These are phyloP conservation scores for Pipa parva DNA, from an alignment of 2,113 vertebrate genomes.

Conservation along the genomic window DNA sequence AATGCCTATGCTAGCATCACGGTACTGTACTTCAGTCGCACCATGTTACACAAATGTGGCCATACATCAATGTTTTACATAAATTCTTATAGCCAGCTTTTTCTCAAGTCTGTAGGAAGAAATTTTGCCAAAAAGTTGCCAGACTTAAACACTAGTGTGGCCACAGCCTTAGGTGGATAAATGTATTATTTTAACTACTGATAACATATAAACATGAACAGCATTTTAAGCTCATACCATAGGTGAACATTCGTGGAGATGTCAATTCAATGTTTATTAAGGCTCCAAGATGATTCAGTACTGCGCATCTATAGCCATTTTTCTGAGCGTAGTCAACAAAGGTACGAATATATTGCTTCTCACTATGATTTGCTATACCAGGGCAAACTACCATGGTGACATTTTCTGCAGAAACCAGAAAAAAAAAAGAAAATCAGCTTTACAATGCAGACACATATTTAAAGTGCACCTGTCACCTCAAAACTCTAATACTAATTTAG, in stretches of 20 bases:
- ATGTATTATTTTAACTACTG: background rate
- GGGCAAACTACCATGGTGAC: constrained; percentile 98
- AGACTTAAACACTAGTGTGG: background rate
- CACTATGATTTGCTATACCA: constrained; percentile 96
- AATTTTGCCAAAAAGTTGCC: too few relatives aligned
- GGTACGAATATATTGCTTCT: constrained; percentile 97
- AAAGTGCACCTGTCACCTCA: too few relatives aligned
- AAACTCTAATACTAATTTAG: too few relatives aligned
- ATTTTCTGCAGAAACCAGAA: constrained; percentile 67
- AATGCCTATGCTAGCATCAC: too few relatives aligned
- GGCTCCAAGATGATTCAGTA: constrained; percentile 93
- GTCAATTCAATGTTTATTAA: constrained; percentile 94
- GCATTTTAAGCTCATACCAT: constrained; percentile 64
- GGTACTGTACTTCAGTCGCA: too few relatives aligned
- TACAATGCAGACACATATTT: too few relatives aligned
- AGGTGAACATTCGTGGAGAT: constrained; percentile 97
- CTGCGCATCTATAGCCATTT: constrained; percentile 91
- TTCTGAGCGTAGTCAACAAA: constrained; percentile 94
- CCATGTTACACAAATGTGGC: too few relatives aligned
- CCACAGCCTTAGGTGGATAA: background rate
- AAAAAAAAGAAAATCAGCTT: too few relatives aligned
- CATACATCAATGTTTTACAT: too few relatives aligned
- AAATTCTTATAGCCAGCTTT: too few relatives aligned
- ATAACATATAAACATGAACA: background rate
- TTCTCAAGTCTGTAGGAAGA: too few relatives aligned